Conservation (phyloP, 2,888 invertebrate genomes). For the Thecophora atra region DNA sequence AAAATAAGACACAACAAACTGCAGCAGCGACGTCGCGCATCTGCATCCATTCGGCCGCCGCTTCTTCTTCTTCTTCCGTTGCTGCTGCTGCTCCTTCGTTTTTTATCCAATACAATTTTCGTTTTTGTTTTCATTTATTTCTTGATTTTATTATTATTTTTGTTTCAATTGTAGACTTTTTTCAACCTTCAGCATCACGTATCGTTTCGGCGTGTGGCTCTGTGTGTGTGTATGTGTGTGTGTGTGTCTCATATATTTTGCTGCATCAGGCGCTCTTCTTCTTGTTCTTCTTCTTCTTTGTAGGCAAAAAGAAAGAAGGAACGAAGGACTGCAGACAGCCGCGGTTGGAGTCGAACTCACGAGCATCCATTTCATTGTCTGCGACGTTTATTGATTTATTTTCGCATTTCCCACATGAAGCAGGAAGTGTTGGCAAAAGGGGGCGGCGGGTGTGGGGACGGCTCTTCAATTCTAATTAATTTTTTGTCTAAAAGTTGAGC, state of each 20-base stretch:
- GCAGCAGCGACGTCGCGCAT: slow-evolving; percentile 6
- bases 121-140: slow-evolving; percentile 3
- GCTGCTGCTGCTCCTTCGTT: neutral
- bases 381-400: slow-evolving; percentile 34
- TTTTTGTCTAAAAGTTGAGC: neutral
- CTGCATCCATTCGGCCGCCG: too few species aligned
- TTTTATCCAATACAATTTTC: neutral
- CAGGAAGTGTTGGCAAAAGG: too few species aligned
- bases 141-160: slow-evolving; percentile 5
- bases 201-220: neutral
- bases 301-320: neutral
- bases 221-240: neutral
- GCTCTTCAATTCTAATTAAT: slow-evolving; percentile 1
- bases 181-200: neutral
- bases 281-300: neutral
- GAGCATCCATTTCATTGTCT: slow-evolving; percentile 40
- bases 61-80: neutral
- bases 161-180: slow-evolving; percentile 7
- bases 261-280: slow-evolving; percentile 15
- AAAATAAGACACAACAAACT: slow-evolving; percentile 10
- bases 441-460: too few species aligned
- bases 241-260: slow-evolving; percentile 1
- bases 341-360: slow-evolving; percentile 36
- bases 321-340: neutral
- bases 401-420: slow-evolving; percentile 6